Evolutionary conservation across 2,113 vertebrate species (phyloP), one percentile per base, ranked within the genome.

Genomic region (Argyrosomus japonicus): DNA sequence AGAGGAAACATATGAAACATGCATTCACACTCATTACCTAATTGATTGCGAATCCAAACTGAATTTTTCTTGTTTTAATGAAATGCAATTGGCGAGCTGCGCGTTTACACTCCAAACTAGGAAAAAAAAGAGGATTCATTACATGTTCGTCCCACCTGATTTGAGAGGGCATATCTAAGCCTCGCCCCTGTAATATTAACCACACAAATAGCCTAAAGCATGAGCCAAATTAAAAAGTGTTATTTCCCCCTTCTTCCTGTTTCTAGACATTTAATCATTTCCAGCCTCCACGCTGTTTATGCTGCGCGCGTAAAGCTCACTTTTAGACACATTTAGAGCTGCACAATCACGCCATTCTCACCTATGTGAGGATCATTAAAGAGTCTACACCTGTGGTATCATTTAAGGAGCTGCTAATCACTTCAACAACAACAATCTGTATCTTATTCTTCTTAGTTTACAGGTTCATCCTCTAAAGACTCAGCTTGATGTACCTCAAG

Each of bases 201-300:
- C 76, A 86, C 76, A 88, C 81, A 94, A 92, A 94, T 93, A 92
- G 94, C 94, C 93, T 90, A 83, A 93, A 94, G 93, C 93, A 68
- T 79, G 54, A 88, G 88, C 75, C 89, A 91, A 92, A 94, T 93
- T 89, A 93, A 90, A 92, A 90, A 88, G 68, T 79, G 82, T 89
- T 92, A 91, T 93, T 92, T 93, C 87, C 89, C 87, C 89, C 72
- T 77, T 86, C 71, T 90, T 90, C 74, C 75, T 86, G 43, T 82
- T 89, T 84, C 70, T 86, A 87, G 87, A 94, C 88, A 90, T 92
- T 88, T 89, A 91, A 91, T 94, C 87, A 83, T 91, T 93, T 51
- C 0, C 65, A 40, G 74, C 11, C 36, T 90, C 45, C 53, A 75
- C 51, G 25, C 62, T 83, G 82, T 84, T 88, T 77, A 76, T 27